Base-by-base conservation (phyloP, 2,888 invertebrate species). In the Eurytoma californica region DNA sequence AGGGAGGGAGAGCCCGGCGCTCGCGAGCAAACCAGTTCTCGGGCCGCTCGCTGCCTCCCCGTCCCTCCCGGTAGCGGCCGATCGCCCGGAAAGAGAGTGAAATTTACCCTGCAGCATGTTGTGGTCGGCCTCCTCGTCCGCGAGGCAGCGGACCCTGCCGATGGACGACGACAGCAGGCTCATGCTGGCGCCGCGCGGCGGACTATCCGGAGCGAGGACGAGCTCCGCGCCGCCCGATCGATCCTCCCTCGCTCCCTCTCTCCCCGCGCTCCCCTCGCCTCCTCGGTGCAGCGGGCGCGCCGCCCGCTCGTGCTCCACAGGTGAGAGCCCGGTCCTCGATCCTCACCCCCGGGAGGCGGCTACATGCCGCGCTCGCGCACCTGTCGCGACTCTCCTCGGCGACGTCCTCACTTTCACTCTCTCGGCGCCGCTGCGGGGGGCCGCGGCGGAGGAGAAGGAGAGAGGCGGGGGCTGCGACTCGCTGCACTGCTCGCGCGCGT, bases 101-200 rank as follows among this genome's bases (percentile, higher is more conserved):
- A 82, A 81, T 78, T 90, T 89, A 91, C 91, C 91, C 87, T 91
- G 90, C 30, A 91, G 88, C 90, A 91, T 91, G 83, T 89, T 89
- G 85, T 88, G 87, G 80, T 90, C 89, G 81, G 87, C 85, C 81
- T 90, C 89, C 81, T 90, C 90, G 83, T 90, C 90, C 80, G 87
- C 86, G 80, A 88, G 87, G 82, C 87, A 87, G 80, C 87, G 86
- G 65, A 88, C 86, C 80, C 65, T 58, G 65, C 83, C 86, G 82
- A 86, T 85, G 75, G 87, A 86, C 68, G 90, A 87, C 77, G 88
- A 87, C 72, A 88, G 85, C 73, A 89, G 86, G 83, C 88, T 89
- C 90, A 89, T 90, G 82, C 79, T 82, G 57, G 58, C 72, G 47
- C 9, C 12, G 12, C 16, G 20, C 9, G 47, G 24, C 24, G 49